Evolutionary conservation across 2,113 vertebrate species (phyloP), one percentile per base, ranked within the genome.

Genomic region (Semnopithecus entellus): DNA sequence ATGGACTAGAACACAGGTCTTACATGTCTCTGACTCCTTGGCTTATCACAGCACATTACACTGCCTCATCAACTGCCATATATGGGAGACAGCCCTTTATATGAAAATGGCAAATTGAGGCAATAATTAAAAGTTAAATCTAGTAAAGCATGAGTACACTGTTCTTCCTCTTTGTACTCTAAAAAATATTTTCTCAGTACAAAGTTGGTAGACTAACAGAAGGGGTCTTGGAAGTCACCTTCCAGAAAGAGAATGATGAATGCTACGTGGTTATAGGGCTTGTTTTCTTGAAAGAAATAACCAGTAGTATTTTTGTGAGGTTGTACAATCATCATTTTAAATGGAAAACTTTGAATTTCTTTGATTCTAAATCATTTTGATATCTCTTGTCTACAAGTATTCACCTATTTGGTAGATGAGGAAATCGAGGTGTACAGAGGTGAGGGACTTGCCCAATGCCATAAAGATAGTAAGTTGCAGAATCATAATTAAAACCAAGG

Each of bases 351-450:
- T 91, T 80, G 12, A 23, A 89, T 8, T 94, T 92, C 12, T 91
- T 91, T 90, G 72, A 91, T 89, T 93, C 32, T 83, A 83, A 90
- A 40, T 95, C 72, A 88, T 20, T 97, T 89, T 82, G n/a, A 45
- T 82, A n/a, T 81, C 75, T 40, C 4, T 32, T 96, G 3, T 79
- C 32, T 96, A 55, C 7, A 90, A 89, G 48, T 57, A 90, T 83
- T 89, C 16, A 45, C 20, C 52, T 50, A 70, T 70, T 96, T 84
- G 70, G 30, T 50, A 93, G 64, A 35, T 90, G 30, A 93, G 14
- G 87, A 75, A 97, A 88, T 92, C 88, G 75, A 96, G 43, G 27
- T 84, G 55, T 88, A 38, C 35, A 88, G 80, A 96, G 75, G 18
- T 68, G 59, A 97, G 72, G 55, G 48, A 91, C n/a, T 94, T 96